Percentiles rank a stretch among this genome's conserved stretches.
These are phyloP conservation scores for Oopsacas minuta DNA, from an alignment of 37 sponge, comb jelly and placozoan species.

Conservation along the genomic window DNA sequence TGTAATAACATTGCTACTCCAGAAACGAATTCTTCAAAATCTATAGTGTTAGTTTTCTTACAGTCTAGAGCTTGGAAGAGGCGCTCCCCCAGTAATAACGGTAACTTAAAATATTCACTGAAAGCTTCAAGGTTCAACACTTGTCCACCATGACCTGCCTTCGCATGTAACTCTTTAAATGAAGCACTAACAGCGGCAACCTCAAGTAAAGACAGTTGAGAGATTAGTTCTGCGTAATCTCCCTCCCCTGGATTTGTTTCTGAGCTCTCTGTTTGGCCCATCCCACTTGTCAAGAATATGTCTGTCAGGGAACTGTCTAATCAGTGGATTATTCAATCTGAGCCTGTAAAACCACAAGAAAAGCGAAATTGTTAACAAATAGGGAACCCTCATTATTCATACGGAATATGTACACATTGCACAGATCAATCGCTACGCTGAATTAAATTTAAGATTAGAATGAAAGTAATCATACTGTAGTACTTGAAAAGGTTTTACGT, in stretches of 20 bases:
- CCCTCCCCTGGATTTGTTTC: neutral
- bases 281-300: neutral
- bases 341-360: no score
- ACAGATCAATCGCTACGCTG: no score
- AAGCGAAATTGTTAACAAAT: no score
- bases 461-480: no score
- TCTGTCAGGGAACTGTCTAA: no score
- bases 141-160: slow-evolving; percentile 40
- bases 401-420: no score
- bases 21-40: slow-evolving; percentile 77
- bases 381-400: no score
- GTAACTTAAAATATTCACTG: slow-evolving; percentile 46
- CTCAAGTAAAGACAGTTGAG: slow-evolving; percentile 19
- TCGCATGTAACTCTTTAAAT: slow-evolving; percentile 28
- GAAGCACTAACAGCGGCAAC: neutral
- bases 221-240: neutral
- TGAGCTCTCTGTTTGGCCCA: slow-evolving; percentile 35
- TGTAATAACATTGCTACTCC: slow-evolving; percentile 61
- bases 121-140: slow-evolving; percentile 61
- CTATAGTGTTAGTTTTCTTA: slow-evolving; percentile 56
- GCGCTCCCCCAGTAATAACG: slow-evolving; percentile 48
- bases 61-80: slow-evolving; percentile 75
- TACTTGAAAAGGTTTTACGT: no score
- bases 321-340: no score
- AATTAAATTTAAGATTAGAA: no score